These are phyloP conservation scores for Carterocephalus palaemon DNA, from an alignment of 2,888 invertebrate genomes.

Conservation along the genomic window DNA sequence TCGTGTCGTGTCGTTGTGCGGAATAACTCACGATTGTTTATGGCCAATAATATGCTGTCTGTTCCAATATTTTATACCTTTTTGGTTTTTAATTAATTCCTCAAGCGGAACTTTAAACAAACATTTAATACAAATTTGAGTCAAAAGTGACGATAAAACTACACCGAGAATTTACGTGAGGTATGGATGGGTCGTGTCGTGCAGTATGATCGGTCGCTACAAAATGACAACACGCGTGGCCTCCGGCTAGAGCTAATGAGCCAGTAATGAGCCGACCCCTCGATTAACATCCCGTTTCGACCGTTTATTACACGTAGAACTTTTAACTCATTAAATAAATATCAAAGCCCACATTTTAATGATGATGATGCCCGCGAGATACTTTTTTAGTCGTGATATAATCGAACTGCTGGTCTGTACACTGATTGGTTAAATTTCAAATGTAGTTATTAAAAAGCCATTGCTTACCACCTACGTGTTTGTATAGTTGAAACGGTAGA, in stretches of 20 bases:
- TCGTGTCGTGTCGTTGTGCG: no score
- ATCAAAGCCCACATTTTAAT: conserved; percentile 45
- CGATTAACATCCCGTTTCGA: conserved; percentile 53
- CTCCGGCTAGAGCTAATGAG: conserved; percentile 56
- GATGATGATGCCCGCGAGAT: conserved; percentile 31
- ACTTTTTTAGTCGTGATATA: conserved; percentile 1
- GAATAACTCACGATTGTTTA: no score
- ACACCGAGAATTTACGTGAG: no score
- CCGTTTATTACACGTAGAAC: conserved; percentile 43
- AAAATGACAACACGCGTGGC: conserved; percentile 50
- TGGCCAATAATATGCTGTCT: neutral
- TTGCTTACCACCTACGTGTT: no score
- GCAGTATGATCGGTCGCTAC: neutral
- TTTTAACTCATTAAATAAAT: conserved; percentile 51
- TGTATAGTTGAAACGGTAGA: no score
- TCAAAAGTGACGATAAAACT: no score
- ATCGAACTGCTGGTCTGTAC: no score
- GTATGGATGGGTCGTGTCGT: conserved; percentile 18
- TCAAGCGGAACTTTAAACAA: no score
- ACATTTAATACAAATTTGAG: neutral
- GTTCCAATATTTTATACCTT: neutral
- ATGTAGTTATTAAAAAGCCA: no score
- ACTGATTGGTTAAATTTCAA: no score
- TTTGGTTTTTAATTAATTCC: no score
- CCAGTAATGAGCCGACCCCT: conserved; percentile 52